A percentile compares a stretch with the other conserved stretches of the same genome.
These are phyloP conservation scores for Latheticus oryzae DNA, from an alignment of 2,888 invertebrate genomes.

Conservation along the genomic window DNA sequence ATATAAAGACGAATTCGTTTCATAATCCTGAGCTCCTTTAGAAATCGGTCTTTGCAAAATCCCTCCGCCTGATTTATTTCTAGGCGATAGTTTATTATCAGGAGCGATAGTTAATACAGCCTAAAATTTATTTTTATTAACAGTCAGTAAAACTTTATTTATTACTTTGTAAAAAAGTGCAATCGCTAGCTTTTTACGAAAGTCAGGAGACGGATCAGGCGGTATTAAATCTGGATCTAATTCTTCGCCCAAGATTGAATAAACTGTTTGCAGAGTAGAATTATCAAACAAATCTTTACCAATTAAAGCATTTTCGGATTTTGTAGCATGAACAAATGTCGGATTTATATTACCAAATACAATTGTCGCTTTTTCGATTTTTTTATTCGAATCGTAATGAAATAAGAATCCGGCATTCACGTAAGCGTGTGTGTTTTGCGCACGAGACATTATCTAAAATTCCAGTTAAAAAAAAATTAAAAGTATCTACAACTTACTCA, in stretches of 20 bases:
- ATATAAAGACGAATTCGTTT: constrained; percentile 71
- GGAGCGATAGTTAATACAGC: constrained; percentile 67
- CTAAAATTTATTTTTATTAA: constrained; percentile 67
- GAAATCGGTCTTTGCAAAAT: constrained; percentile 69
- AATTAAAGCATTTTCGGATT: constrained; percentile 66
- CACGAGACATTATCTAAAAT: constrained; percentile 33
- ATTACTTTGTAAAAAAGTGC: constrained; percentile 65
- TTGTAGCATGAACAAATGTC: constrained; percentile 66
- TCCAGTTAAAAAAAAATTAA: background rate
- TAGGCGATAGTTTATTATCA: constrained; percentile 57
- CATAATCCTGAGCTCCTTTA: constrained; percentile 71
- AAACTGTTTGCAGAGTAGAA: constrained; percentile 64
- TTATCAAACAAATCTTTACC: constrained; percentile 64
- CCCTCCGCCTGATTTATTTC: constrained; percentile 66
- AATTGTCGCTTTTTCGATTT: constrained; percentile 68
- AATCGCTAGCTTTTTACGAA: constrained; percentile 77
- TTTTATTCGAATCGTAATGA: constrained; percentile 66
- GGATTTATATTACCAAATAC: constrained; percentile 76
- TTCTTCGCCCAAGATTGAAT: constrained; percentile 69
- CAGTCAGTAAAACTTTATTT: constrained; percentile 1
- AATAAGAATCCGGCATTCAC: constrained; percentile 82
- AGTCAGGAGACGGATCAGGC: constrained; percentile 77
- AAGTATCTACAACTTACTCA: constrained; percentile 3
- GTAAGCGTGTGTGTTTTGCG: constrained; percentile 69
- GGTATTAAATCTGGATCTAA: constrained; percentile 73